Percentiles rank a stretch among this genome's conserved stretches.
Conservation (phyloP, 2,888 invertebrate species). For the Ormyrus rosae region DNA sequence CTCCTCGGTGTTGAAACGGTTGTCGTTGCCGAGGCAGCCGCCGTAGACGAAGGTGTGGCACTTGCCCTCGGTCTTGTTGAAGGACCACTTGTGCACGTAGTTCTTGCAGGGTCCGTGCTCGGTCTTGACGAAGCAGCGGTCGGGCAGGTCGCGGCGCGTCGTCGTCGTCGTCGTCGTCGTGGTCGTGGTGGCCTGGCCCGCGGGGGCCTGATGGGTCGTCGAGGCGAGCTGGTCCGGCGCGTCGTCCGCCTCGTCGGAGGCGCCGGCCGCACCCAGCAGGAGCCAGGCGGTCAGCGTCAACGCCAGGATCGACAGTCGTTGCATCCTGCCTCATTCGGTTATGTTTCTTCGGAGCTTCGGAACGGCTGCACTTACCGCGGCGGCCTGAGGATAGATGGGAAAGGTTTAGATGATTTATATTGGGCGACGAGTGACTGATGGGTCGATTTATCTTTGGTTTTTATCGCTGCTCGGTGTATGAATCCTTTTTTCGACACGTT, state of each 20-base stretch:
- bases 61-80: constrained; percentile 77
- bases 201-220: neutral
- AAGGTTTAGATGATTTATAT: too few species aligned
- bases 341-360: neutral
- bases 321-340: constrained; percentile 71
- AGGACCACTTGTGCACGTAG: constrained; percentile 83
- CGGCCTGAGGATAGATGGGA: too few species aligned
- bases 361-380: too few species aligned
- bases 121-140: constrained; percentile 77
- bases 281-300: constrained; percentile 24
- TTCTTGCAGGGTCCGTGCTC: constrained; percentile 80
- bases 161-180: constrained; percentile 63
- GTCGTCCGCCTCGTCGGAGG: neutral
- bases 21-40: constrained; percentile 83
- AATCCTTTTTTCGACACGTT: too few species aligned
- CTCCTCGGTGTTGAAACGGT: constrained; percentile 82
- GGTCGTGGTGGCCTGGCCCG: neutral
- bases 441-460: too few species aligned
- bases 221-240: neutral
- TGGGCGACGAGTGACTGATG: too few species aligned
- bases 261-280: too few species aligned
- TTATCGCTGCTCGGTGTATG: too few species aligned
- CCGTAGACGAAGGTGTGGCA: constrained; percentile 83
- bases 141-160: constrained; percentile 66
- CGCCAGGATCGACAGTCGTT: constrained; percentile 65